These are phyloP conservation scores for Cygnus olor DNA, from an alignment of 2,797 vertebrate genomes.

Conservation along the genomic window DNA sequence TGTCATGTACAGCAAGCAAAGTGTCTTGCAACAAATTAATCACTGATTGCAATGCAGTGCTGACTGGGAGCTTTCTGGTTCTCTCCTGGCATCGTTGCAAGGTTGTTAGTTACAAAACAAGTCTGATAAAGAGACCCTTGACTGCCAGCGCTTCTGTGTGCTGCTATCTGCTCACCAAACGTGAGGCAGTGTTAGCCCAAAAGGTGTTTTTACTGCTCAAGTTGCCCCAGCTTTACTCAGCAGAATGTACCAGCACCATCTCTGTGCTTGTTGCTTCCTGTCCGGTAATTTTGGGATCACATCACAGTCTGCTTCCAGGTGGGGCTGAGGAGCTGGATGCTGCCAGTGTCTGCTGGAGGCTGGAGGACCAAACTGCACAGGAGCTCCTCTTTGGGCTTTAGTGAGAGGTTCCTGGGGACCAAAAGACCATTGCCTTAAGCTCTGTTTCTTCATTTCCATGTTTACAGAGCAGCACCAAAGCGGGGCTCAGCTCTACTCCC, in stretches of 20 bases:
- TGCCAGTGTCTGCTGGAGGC: not conserved
- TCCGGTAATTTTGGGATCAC: not conserved
- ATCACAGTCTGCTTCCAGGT: not conserved
- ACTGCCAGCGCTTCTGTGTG: not conserved
- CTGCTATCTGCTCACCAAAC: not conserved
- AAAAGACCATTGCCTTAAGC: not conserved
- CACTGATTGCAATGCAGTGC: conserved; percentile 17
- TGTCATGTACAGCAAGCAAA: conserved; percentile 51
- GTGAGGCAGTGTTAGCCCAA: not conserved
- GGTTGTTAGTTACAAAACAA: conserved; percentile 28
- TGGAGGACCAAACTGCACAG: not conserved
- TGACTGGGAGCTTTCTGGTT: conserved; percentile 44
- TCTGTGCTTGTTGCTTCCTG: not conserved
- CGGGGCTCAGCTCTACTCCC: not conserved
- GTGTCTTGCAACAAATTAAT: conserved; percentile 36
- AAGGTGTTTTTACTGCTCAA: not conserved
- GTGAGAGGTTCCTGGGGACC: not conserved
- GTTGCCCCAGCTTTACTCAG: not conserved
- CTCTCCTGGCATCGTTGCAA: conserved; percentile 14
- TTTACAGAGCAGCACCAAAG: not conserved
- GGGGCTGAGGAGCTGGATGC: not conserved
- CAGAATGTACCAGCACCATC: not conserved
- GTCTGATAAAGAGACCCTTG: conserved; percentile 41
- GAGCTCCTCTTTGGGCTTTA: not conserved
- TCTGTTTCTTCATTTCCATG: not conserved